Evolutionary conservation across 2,113 vertebrate genomes (phyloP), one percentile per base, ranked within the genome.

Genomic region (Oncorhynchus mykiss): DNA sequence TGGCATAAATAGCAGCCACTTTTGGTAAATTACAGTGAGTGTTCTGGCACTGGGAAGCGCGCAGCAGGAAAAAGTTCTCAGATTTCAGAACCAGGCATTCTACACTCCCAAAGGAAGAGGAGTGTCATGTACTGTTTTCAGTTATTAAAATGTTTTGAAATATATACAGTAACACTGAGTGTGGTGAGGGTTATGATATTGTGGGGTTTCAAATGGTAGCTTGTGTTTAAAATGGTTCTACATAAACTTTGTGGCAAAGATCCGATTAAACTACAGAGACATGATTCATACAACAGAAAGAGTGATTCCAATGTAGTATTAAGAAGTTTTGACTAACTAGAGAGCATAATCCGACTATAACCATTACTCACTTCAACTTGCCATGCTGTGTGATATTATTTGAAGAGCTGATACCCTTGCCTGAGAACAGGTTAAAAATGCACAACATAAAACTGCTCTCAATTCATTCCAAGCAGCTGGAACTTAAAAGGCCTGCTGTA

Each of bases 21-120:
- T 93, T 94, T 92, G 91, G 92, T 92, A 94, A 94, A 94, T 94
- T 93, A 94, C 90, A 94, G 92, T 92, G 92, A 91, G 90, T 87
- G 89, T 87, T 92, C 90, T 92, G 88, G 90, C 92, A 91, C 88
- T 90, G 87, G 85, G 83, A 88, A 91, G 88, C 83, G 85, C 85
- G 87, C 91, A 90, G 91, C 92, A 91, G 87, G 88, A 90, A 90
- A 90, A 86, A 59, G 83, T 81, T 91, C 90, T 94, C 93, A 84
- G 81, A 88, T 93, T 93, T 93, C 92, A 92, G 79, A 89, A 88
- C 80, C 86, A 88, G 81, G 85, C 86, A 80, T 82, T 87, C 86
- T 62, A 71, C 80, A 90, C 87, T 91, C 86, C 89, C 87, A 59
- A 11, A 85, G 88, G 85, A 92, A 81, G 84, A 80, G 78, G 73